Percentiles rank a stretch among this genome's conserved stretches.
phyloP scores from a whole-genome alignment of 2,888 invertebrate species.

The Syrista parreyssii region DNA sequence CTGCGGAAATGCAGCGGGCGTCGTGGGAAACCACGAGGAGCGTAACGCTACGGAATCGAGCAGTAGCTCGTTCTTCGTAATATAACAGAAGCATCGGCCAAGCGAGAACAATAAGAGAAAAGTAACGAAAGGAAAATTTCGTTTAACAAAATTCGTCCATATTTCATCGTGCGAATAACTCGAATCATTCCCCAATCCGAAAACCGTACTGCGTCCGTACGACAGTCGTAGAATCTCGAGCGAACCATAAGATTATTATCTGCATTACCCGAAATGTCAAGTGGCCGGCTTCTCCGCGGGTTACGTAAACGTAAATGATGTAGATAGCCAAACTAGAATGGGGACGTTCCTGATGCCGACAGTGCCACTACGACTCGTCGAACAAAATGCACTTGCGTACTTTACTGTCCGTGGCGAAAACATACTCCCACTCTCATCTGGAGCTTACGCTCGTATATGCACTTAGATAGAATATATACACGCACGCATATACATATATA shows the following conservation, averaged over 20 bases:
- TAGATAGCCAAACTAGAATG: conserved; percentile 60
- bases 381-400: conserved; percentile 51
- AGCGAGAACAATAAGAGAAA: neutral
- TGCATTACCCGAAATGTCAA: conserved; percentile 51
- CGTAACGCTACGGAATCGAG: neutral
- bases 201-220: neutral
- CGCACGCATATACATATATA: neutral
- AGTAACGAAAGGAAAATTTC: neutral
- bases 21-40: neutral
- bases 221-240: neutral
- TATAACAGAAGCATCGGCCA: neutral
- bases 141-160: neutral
- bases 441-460: neutral
- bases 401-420: conserved; percentile 53
- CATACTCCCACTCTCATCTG: conserved; percentile 34
- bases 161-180: neutral
- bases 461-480: neutral
- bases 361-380: conserved; percentile 43
- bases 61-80: neutral
- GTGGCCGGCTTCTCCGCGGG: conserved; percentile 56
- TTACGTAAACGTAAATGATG: conserved; percentile 62
- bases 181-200: neutral
- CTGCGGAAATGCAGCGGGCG: neutral
- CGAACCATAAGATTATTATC: neutral
- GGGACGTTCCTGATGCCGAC: conserved; percentile 44